Conservation (phyloP, 2,113 vertebrate genomes). For the Lophochroa leadbeateri region DNA sequence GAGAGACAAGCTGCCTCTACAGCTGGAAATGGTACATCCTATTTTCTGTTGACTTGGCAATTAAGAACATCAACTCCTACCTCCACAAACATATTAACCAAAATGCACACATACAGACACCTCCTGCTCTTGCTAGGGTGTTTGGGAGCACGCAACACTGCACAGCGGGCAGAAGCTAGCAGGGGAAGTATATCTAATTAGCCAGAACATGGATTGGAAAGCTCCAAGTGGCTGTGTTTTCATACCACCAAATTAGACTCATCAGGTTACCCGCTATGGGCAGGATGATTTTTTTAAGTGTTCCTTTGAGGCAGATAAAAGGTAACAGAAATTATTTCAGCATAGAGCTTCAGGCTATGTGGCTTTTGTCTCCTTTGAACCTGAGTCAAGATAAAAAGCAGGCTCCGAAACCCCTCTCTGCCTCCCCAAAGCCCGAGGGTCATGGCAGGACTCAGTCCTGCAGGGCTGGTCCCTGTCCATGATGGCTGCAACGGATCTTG, state of each 20-base stretch:
- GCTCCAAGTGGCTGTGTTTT: constrained; percentile 14
- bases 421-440: neutral
- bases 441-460: accelerated
- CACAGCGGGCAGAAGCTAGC: neutral
- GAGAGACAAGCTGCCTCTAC: neutral
- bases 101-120: neutral
- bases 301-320: constrained; percentile 43
- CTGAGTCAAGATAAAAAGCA: neutral
- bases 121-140: neutral
- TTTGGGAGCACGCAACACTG: neutral
- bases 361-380: neutral
- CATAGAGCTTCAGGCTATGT: neutral
- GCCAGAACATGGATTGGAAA: neutral
- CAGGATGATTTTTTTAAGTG: constrained; percentile 8
- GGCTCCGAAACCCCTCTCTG: neutral
- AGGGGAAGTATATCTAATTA: constrained; percentile 8
- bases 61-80: neutral
- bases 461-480: neutral
- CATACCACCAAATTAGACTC: constrained; percentile 35
- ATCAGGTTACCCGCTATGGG: neutral
- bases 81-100: neutral
- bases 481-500: neutral
- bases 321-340: constrained; percentile 29
- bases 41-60: neutral
- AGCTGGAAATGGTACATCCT: neutral